Percentiles rank a stretch among this genome's conserved stretches.
Conservation (phyloP, 2,113 vertebrate genomes). For the Ctenodactylus gundi region DNA sequence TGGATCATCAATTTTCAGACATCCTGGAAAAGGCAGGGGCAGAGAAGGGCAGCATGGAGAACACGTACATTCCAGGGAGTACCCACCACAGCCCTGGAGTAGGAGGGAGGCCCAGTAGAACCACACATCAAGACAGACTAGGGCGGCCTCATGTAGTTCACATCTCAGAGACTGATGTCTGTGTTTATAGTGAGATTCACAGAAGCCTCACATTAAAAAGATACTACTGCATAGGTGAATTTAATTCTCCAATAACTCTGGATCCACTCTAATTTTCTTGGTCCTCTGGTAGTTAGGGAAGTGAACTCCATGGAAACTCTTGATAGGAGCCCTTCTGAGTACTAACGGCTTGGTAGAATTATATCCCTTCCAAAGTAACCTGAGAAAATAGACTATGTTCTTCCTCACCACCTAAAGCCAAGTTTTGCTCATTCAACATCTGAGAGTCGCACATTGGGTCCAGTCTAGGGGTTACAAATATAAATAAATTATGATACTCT, state of each 20-base stretch:
- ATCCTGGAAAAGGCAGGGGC: not conserved
- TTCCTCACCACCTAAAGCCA: not conserved
- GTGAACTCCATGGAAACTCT: not conserved
- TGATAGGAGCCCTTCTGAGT: not conserved
- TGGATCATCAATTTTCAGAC: not conserved
- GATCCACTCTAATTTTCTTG: not conserved
- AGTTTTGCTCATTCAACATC: not conserved
- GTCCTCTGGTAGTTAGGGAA: not conserved
- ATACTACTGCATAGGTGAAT: not conserved
- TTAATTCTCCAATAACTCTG: not conserved
- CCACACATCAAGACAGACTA: not conserved
- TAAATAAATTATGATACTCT: not conserved
- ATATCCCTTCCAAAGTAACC: not conserved
- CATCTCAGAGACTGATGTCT: fast-evolving
- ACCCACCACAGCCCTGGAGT: not conserved
- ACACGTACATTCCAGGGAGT: not conserved
- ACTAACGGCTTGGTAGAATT: not conserved
- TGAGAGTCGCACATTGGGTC: not conserved
- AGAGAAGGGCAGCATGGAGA: not conserved
- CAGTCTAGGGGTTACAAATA: not conserved
- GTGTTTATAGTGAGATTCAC: not conserved
- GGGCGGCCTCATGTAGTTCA: not conserved
- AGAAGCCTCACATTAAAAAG: not conserved
- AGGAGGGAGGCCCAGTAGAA: not conserved
- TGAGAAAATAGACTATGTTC: not conserved